Evolutionary conservation across 2,797 vertebrate genomes (phyloP).

Genomic region (Gorsachius magnificus): DNA sequence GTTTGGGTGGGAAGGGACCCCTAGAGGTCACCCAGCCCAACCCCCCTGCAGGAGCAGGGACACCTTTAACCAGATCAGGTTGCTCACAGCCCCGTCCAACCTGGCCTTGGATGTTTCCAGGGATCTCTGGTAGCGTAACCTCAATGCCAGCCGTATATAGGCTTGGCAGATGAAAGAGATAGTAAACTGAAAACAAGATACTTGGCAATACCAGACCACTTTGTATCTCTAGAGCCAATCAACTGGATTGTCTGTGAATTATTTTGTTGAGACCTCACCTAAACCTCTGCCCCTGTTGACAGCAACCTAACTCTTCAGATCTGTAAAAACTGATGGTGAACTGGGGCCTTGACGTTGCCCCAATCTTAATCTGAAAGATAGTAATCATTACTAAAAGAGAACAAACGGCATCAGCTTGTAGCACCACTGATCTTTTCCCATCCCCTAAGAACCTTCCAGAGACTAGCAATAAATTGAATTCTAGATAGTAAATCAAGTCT

Average conservation of each 20-base stretch:
- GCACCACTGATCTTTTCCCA: not conserved
- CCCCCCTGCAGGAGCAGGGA: no score
- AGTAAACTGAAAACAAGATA: not conserved
- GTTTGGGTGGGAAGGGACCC: no score
- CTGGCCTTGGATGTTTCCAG: no score
- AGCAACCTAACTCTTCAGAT: not conserved
- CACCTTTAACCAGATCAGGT: no score
- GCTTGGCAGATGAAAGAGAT: not conserved
- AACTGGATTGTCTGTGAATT: not conserved
- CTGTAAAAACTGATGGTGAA: not conserved
- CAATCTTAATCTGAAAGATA: not conserved
- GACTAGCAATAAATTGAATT: not conserved
- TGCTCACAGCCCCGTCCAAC: no score
- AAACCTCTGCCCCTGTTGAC: not conserved
- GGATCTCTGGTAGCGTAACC: not conserved
- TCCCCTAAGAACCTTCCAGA: not conserved
- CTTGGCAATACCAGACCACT: not conserved
- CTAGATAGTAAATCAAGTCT: not conserved
- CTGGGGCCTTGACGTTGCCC: not conserved
- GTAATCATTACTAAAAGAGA: not conserved
- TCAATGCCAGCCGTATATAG: not conserved
- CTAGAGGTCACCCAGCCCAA: no score
- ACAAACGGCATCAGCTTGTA: not conserved
- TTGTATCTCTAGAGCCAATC: not conserved
- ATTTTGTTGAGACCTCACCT: not conserved